Conservation (phyloP, 2,888 invertebrate genomes). For the Phaonia tiefii region DNA sequence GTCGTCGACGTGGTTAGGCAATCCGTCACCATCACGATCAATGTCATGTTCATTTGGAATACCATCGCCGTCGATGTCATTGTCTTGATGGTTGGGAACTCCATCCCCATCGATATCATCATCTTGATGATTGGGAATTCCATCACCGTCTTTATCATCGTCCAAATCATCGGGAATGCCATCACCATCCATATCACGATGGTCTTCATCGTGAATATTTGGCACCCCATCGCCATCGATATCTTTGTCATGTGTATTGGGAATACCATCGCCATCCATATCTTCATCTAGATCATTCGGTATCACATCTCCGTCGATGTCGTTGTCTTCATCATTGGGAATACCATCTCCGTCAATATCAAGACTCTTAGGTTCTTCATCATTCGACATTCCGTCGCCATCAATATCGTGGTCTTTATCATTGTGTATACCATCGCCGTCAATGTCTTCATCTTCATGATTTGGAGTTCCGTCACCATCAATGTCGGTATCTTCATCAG, state of each 20-base stretch:
- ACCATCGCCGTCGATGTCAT: conserved; percentile 71
- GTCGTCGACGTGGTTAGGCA: conserved; percentile 74
- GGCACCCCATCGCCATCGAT: conserved; percentile 81
- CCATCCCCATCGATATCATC: conserved; percentile 70
- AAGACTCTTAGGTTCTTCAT: conserved; percentile 72
- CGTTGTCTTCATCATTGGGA: conserved; percentile 74
- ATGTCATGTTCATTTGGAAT: conserved; percentile 69
- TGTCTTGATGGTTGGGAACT: conserved; percentile 76
- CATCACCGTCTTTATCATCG: conserved; percentile 72
- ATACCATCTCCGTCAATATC: conserved; percentile 74
- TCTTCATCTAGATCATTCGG: conserved; percentile 72
- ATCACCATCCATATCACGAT: conserved; percentile 73
- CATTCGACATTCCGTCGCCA: conserved; percentile 73
- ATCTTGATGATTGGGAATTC: conserved; percentile 69
- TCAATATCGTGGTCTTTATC: conserved; percentile 73
- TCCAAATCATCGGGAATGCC: conserved; percentile 76
- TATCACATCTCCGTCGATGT: conserved; percentile 73
- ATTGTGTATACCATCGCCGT: conserved; percentile 73
- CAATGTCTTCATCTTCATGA: conserved; percentile 80
- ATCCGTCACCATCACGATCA: conserved; percentile 80
- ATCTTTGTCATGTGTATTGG: conserved; percentile 65
- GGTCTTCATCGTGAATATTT: conserved; percentile 77
- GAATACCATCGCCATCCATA: conserved; percentile 70
- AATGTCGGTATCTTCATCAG: conserved; percentile 72
- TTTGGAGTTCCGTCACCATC: conserved; percentile 74